A percentile compares a stretch with the other conserved stretches of the same genome.
Evolutionary conservation across 2,888 invertebrate genomes (phyloP).

Genomic region (Rugalucina vietnamica): DNA sequence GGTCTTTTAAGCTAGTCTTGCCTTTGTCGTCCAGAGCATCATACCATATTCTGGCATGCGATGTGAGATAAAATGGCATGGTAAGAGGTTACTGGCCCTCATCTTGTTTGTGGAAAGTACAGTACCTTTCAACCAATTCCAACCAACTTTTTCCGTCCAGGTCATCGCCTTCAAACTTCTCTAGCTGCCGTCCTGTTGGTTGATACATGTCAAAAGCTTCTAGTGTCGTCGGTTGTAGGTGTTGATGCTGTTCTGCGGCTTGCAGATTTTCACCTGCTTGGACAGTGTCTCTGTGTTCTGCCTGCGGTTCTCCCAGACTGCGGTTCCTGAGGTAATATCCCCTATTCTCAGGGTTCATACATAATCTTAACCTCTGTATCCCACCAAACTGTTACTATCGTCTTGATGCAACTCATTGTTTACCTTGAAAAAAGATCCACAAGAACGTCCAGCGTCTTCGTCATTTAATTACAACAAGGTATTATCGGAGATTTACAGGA

Average conservation of each 20-base stretch:
- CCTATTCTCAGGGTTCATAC: not conserved
- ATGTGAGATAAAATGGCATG: not conserved
- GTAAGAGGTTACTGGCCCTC: not conserved
- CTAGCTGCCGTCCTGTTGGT: not conserved
- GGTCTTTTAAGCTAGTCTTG: not conserved
- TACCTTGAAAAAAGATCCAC: not conserved
- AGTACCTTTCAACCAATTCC: not conserved
- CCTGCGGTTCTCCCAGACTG: not conserved
- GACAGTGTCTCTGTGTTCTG: not conserved
- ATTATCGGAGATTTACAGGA: too few species aligned
- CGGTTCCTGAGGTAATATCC: not conserved
- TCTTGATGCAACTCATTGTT: not conserved
- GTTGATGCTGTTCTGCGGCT: not conserved
- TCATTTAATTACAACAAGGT: not conserved
- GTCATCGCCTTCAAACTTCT: not conserved
- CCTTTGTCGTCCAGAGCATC: not conserved
- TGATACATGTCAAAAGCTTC: not conserved
- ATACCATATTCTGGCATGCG: not conserved
- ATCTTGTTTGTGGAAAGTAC: not conserved
- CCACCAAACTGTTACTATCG: not conserved
- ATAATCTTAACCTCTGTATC: not conserved
- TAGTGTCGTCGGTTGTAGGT: not conserved
- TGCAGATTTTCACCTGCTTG: not conserved
- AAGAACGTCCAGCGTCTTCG: not conserved
- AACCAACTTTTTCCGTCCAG: not conserved